A percentile compares a stretch with the other conserved stretches of the same genome.
Conservation (phyloP, 2,797 vertebrate genomes). For the Danionella dracula region DNA sequence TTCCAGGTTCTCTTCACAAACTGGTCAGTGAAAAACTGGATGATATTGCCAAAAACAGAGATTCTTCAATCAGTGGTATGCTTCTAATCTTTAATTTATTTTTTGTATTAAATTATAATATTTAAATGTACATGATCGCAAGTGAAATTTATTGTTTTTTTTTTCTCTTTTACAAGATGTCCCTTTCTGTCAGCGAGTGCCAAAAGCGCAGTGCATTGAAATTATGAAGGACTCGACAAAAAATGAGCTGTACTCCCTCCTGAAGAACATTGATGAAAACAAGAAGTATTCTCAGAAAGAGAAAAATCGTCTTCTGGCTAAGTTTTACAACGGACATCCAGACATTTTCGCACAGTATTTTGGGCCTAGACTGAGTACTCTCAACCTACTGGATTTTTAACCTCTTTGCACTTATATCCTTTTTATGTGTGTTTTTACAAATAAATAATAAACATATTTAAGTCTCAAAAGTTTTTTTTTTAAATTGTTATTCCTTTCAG, state of each 20-base stretch:
- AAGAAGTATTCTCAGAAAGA: slow-evolving; percentile 78
- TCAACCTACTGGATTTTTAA: slow-evolving; percentile 30
- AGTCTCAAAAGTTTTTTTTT: too few species aligned
- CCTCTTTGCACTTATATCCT: background rate
- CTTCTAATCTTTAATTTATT: background rate
- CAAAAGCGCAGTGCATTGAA: slow-evolving; percentile 57
- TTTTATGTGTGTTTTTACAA: background rate
- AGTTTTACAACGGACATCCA: slow-evolving; percentile 85
- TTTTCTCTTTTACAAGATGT: slow-evolving; percentile 59
- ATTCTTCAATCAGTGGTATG: slow-evolving; percentile 18
- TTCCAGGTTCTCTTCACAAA: slow-evolving; percentile 87
- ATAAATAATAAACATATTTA: background rate
- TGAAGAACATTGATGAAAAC: slow-evolving; percentile 82
- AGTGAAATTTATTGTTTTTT: too few species aligned
- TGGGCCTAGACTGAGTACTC: slow-evolving; percentile 53
- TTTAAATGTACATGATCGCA: background rate
- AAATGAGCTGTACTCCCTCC: slow-evolving; percentile 72
- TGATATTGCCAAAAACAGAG: slow-evolving; percentile 24
- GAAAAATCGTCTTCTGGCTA: slow-evolving; percentile 76
- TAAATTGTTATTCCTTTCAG: too few species aligned
- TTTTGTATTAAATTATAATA: background rate
- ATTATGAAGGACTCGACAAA: slow-evolving; percentile 70
- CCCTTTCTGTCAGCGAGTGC: slow-evolving; percentile 74
- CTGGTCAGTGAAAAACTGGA: slow-evolving; percentile 76
- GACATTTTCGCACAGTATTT: slow-evolving; percentile 88